Percentiles rank a stretch among this genome's conserved stretches.
Conservation (phyloP, 2,113 vertebrate species). For the Anhinga rufa region DNA sequence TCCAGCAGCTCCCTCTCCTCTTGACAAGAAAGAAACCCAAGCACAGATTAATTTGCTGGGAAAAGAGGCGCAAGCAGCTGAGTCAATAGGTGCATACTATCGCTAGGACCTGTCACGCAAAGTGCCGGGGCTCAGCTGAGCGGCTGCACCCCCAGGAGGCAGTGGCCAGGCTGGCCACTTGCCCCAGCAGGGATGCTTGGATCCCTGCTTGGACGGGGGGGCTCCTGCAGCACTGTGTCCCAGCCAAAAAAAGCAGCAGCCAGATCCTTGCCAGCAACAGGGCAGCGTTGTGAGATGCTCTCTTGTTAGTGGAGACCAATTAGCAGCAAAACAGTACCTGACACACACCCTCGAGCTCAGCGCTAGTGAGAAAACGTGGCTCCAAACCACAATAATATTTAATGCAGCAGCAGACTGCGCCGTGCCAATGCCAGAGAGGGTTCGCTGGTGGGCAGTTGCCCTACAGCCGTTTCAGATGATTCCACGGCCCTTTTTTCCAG, state of each 20-base stretch:
- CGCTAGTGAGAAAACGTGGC: not conserved
- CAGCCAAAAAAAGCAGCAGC: not conserved
- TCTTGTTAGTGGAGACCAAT: not conserved
- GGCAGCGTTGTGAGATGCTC: not conserved
- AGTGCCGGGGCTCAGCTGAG: not conserved
- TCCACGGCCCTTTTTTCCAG: not conserved
- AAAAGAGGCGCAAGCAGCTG: not conserved
- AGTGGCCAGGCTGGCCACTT: not conserved
- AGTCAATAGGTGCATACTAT: not conserved
- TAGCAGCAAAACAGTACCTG: not conserved
- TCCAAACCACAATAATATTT: not conserved
- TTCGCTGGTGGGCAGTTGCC: not conserved
- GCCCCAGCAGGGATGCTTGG: not conserved
- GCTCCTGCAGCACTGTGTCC: not conserved
- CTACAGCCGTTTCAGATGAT: rapidly evolving
- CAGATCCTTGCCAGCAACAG: not conserved
- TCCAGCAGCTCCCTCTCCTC: not conserved
- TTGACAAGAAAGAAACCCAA: not conserved
- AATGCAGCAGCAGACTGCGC: not conserved
- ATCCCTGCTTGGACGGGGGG: too few relatives aligned
- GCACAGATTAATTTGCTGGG: not conserved
- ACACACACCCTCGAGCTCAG: not conserved
- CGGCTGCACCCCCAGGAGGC: not conserved
- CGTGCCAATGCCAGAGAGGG: rapidly evolving
- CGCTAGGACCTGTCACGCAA: not conserved